Percentiles rank a stretch among this genome's conserved stretches.
Evolutionary conservation across 2,888 invertebrate genomes (phyloP).

Genomic region (Noctua janthina): DNA sequence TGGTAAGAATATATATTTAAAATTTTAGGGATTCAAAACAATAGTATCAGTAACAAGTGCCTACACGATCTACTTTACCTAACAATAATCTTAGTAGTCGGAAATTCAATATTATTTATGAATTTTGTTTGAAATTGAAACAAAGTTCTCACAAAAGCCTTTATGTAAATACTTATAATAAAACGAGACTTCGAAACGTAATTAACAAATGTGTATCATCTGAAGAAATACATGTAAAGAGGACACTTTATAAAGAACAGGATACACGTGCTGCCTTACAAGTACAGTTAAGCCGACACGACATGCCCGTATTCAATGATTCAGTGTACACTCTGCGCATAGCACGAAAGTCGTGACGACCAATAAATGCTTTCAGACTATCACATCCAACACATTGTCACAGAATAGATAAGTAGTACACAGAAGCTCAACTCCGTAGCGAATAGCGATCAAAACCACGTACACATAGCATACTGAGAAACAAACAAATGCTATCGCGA

Average conservation of each 20-base stretch:
- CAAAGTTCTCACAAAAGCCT: neutral
- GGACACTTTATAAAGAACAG: conserved; percentile 61
- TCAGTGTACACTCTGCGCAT: conserved; percentile 70
- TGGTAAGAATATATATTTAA: neutral
- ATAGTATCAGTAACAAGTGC: neutral
- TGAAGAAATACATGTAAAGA: conserved; percentile 54
- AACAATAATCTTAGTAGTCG: neutral
- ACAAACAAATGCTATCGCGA: neutral
- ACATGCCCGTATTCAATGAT: conserved; percentile 64
- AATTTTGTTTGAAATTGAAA: neutral
- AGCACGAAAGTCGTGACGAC: conserved; percentile 83
- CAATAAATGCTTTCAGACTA: conserved; percentile 78
- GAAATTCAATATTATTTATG: neutral
- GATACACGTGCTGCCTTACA: conserved; percentile 64
- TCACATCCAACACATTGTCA: conserved; percentile 38
- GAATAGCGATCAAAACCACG: neutral
- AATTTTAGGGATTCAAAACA: neutral
- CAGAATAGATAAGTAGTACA: neutral
- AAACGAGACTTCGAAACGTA: conserved; percentile 25
- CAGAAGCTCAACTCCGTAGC: neutral
- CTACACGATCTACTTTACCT: neutral
- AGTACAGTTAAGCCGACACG: conserved; percentile 65
- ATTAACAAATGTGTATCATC: conserved; percentile 41
- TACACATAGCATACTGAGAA: neutral
- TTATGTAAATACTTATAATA: neutral